A percentile compares a stretch with the other conserved stretches of the same genome.
Conservation (phyloP, 2,888 invertebrate genomes). For the Orthosia cruda region DNA sequence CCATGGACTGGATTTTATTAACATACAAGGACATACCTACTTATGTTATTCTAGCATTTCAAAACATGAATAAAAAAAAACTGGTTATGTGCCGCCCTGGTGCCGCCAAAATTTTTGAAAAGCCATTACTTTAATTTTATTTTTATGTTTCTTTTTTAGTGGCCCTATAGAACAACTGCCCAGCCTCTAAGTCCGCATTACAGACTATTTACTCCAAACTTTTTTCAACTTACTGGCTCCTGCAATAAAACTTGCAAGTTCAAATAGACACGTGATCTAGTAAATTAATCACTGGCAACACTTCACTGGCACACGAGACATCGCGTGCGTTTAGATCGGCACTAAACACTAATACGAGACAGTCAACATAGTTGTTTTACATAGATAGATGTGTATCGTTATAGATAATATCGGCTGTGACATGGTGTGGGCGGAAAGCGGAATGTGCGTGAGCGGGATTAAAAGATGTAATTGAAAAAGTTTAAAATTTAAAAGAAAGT, state of each 20-base stretch:
- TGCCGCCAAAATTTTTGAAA: too few relatives aligned
- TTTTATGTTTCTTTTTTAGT: background rate
- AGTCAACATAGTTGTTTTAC: constrained; percentile 61
- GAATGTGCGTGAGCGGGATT: constrained; percentile 21
- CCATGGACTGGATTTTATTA: background rate
- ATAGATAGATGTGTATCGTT: constrained; percentile 55
- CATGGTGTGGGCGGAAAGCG: constrained; percentile 50
- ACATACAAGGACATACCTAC: too few relatives aligned
- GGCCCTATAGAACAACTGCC: background rate
- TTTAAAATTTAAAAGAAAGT: too few relatives aligned
- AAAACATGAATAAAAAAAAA: background rate
- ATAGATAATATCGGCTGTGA: constrained; percentile 37
- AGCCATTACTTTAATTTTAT: background rate
- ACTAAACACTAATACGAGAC: constrained; percentile 65
- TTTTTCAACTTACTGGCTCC: constrained; percentile 26
- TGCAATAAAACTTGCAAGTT: constrained; percentile 27
- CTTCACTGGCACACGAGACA: constrained; percentile 51
- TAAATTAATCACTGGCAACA: constrained; percentile 44
- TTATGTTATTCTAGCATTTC: too few relatives aligned
- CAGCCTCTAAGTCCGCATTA: background rate
- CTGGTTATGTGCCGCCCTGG: background rate
- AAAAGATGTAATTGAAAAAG: constrained; percentile 16
- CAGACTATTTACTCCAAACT: background rate
- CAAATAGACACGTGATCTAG: constrained; percentile 18
- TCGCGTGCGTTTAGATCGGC: constrained; percentile 59